Evolutionary conservation across 2,113 vertebrate genomes (phyloP), one percentile per base, ranked within the genome.

Genomic region (Lamprologus lemairii): DNA sequence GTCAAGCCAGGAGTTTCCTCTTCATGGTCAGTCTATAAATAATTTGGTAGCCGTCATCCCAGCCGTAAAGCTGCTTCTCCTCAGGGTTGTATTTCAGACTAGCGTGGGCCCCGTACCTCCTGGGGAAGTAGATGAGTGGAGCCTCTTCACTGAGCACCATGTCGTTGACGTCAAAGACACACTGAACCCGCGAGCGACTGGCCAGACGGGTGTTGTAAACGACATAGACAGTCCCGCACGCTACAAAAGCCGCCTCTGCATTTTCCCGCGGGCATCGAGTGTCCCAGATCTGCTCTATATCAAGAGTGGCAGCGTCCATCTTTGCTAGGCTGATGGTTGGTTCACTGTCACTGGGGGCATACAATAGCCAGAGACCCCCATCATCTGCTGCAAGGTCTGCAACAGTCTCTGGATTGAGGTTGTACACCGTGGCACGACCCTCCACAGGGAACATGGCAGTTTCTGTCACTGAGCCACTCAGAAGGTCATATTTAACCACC

Each of bases 11-110:
- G n/a, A 96, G 87, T 92, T 98, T 99, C 94, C 95, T 97, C 94
- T 97, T 98, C 96, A 98, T 97, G 82, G 95, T 96, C 91, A 99
- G 96, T 85, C 97, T 98, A 94, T 99, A 99, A 73, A 99, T 97
- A 85, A 99, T 97, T 94, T 99, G 99, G 92, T 99, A 99, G 26
- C 99, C 98, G 0, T 99, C 98, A 1, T 99, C 99, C 99, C 99
- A 99, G 83, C 97, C 98, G 1, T 99, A 99, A 54, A 99, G 93
- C 95, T 98, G 97, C 84, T 96, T 96, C 94, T 99, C 98, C 0
- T 88, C 96, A 2, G 98, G 97, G 91, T 97, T 99, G 92, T 99
- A 99, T 92, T 98, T 98, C 91, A 99, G 97, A 87, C 98, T 98
- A 86, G 98, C 94, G 37, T 98, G 98, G 65, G 98, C 96, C 7